These are phyloP conservation scores for Coptodon rendalli DNA, from an alignment of 2,113 vertebrate genomes.

Conservation along the genomic window DNA sequence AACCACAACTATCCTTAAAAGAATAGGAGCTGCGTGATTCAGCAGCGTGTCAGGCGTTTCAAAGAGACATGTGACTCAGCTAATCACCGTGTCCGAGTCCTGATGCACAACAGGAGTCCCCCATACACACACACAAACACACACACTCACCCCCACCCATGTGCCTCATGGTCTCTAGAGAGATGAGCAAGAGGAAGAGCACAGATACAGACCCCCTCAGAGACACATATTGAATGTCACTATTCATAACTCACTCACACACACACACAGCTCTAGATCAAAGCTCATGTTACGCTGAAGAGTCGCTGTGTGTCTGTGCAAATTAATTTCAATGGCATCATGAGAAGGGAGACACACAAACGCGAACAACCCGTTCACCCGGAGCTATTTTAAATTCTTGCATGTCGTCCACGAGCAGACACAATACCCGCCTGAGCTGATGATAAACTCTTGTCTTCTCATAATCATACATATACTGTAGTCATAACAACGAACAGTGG, in stretches of 20 bases:
- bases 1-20: background rate
- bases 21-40: background rate
- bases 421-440: accelerated
- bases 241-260: constrained; percentile 4
- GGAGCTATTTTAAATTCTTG: background rate
- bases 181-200: background rate
- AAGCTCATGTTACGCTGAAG: background rate
- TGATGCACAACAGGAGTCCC: background rate
- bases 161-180: constrained; percentile 14
- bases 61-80: constrained; percentile 22
- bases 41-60: background rate
- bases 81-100: background rate
- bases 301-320: background rate
- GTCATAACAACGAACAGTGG: accelerated
- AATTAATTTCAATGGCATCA: background rate
- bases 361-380: background rate
- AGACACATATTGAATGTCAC: background rate
- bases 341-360: background rate
- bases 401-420: background rate
- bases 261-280: background rate
- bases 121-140: background rate
- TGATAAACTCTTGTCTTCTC: background rate
- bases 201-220: constrained; percentile 1
- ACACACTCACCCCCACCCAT: background rate
- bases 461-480: background rate